These are phyloP conservation scores for Anarsia innoxiella DNA, from an alignment of 2,888 invertebrate genomes.

Conservation along the genomic window DNA sequence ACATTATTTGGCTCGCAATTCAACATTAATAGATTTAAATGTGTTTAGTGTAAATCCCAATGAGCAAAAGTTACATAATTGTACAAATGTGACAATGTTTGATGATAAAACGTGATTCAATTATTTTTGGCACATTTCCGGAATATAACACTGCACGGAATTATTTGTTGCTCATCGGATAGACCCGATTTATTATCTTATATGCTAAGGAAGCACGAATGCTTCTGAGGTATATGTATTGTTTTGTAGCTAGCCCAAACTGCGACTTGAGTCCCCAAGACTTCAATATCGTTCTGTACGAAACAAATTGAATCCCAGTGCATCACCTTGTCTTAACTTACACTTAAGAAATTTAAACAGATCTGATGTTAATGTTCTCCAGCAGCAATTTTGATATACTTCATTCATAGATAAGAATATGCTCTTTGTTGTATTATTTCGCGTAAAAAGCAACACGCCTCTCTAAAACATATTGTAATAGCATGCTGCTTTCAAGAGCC, in stretches of 20 bases:
- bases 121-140: slow-evolving; percentile 57
- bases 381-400: slow-evolving; percentile 37
- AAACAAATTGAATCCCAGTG: slow-evolving; percentile 37
- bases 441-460: slow-evolving; percentile 58
- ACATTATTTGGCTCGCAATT: slow-evolving; percentile 58
- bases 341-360: slow-evolving; percentile 48
- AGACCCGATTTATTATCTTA: slow-evolving; percentile 44
- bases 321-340: slow-evolving; percentile 43
- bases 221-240: slow-evolving; percentile 68
- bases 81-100: slow-evolving; percentile 12
- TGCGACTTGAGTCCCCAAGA: slow-evolving; percentile 28
- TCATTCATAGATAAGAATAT: slow-evolving; percentile 38
- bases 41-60: slow-evolving; percentile 22
- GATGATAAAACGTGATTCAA: slow-evolving; percentile 15
- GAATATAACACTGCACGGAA: slow-evolving; percentile 27
- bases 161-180: slow-evolving; percentile 40
- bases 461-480: slow-evolving; percentile 73
- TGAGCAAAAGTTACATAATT: slow-evolving; percentile 24
- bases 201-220: slow-evolving; percentile 55
- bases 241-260: slow-evolving; percentile 38
- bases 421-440: slow-evolving; percentile 61
- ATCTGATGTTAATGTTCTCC: slow-evolving; percentile 61
- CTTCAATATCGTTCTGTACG: slow-evolving; percentile 33
- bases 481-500: slow-evolving; percentile 59
- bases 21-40: slow-evolving; percentile 26